Percentiles rank a stretch among this genome's conserved stretches.
phyloP scores from a whole-genome alignment of 2,888 invertebrate species.

The Standfussiana lucernea region DNA sequence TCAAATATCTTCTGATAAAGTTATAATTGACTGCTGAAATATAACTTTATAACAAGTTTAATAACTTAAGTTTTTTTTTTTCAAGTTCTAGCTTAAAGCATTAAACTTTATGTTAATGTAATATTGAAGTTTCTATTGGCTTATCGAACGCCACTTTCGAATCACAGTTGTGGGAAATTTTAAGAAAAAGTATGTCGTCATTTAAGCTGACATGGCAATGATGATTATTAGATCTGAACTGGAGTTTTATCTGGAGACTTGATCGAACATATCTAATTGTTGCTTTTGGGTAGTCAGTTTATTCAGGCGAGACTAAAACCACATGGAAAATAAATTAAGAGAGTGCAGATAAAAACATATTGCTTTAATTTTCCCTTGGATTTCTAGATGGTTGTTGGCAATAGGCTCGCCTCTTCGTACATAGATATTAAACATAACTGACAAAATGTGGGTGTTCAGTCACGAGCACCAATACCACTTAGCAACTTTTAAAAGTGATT shows the following conservation, averaged over 20 bases:
- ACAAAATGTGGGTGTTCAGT: not conserved
- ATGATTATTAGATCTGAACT: not conserved
- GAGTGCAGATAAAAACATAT: not conserved
- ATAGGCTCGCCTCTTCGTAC: not conserved
- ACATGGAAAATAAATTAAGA: not conserved
- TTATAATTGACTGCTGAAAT: conserved; percentile 22
- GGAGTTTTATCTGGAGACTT: not conserved
- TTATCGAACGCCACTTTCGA: not conserved
- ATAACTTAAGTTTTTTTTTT: conserved; percentile 18
- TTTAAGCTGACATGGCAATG: not conserved
- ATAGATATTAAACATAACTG: not conserved
- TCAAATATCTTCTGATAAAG: conserved; percentile 12
- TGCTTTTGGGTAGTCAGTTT: not conserved
- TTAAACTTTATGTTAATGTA: conserved; percentile 3
- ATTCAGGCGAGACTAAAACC: not conserved
- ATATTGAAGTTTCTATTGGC: conserved; percentile 21
- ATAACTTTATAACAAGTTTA: conserved; percentile 35
- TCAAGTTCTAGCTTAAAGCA: not conserved
- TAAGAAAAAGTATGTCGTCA: not conserved
- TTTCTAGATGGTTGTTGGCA: not conserved
- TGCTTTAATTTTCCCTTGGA: not conserved
- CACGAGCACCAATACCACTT: too few relatives aligned
- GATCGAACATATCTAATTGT: not conserved
- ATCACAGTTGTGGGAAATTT: not conserved
- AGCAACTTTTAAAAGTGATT: too few relatives aligned